A percentile compares a stretch with the other conserved stretches of the same genome.
These are phyloP conservation scores for Pristionchus fissidentatus DNA, from an alignment of 2,888 invertebrate genomes.

Conservation along the genomic window DNA sequence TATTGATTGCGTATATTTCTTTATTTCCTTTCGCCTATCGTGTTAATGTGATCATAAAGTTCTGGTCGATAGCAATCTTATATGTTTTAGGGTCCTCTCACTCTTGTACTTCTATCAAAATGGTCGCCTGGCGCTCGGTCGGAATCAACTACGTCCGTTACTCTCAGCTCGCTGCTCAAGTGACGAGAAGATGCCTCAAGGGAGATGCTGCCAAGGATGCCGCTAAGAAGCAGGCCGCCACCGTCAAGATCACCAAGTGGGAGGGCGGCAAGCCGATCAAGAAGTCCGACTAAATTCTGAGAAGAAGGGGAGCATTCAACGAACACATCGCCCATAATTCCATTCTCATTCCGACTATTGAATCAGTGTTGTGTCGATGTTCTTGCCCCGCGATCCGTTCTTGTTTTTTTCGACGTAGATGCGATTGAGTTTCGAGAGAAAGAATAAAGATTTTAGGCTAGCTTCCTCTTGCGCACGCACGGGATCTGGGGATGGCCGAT, in stretches of 20 bases:
- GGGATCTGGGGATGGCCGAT: slow-evolving; percentile 50
- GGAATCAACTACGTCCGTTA: slow-evolving; percentile 90
- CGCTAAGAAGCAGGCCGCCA: slow-evolving; percentile 49
- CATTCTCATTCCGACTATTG: slow-evolving; percentile 43
- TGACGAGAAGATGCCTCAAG: slow-evolving; percentile 87
- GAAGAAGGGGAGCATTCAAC: slow-evolving; percentile 36
- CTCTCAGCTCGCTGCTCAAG: slow-evolving; percentile 90
- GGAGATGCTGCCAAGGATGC: slow-evolving; percentile 57
- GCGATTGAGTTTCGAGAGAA: slow-evolving; percentile 30
- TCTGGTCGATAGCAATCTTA: not conserved
- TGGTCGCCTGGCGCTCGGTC: slow-evolving; percentile 53
- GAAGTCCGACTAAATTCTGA: slow-evolving; percentile 39
- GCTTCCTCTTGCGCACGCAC: slow-evolving; percentile 6
- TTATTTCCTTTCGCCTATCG: not conserved
- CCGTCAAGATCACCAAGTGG: slow-evolving; percentile 49
- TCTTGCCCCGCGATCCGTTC: slow-evolving; percentile 35
- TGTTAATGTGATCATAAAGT: not conserved
- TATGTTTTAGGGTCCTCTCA: slow-evolving; percentile 26
- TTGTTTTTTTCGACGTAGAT: slow-evolving; percentile 37
- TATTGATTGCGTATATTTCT: not conserved
- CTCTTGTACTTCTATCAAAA: slow-evolving; percentile 38
- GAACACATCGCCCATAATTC: slow-evolving; percentile 43
- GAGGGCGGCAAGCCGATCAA: slow-evolving; percentile 49
- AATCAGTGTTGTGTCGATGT: slow-evolving; percentile 48
- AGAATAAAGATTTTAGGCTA: slow-evolving; percentile 47